Base-by-base conservation (phyloP, 2,888 invertebrate species). In the Rhopalosiphum nymphaeae region DNA sequence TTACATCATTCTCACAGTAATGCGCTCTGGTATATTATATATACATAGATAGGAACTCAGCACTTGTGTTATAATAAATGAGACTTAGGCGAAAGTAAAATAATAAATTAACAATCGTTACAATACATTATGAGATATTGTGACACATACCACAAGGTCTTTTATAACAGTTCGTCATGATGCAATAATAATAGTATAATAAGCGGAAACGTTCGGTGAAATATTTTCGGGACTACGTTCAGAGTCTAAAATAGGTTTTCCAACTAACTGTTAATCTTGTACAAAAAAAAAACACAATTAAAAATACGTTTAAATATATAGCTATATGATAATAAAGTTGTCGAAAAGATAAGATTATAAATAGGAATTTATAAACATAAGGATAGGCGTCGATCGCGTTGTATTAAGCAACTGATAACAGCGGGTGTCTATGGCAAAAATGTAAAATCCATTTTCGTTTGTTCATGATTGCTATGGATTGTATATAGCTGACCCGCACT, bases 401-500 rank as follows among this genome's bases (percentile, higher is more conserved):
- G 2, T 25, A 25, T 42, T 36, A 21, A 9, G 21, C 36, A 36
- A 16, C 11, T 36, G 36, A 9, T 21, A 78, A 36, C 36, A 42
- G 21, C 9, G 9, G 0, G 36, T 78, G 16, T 42, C 36, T 78
- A 36, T 0, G 36, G 3, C 36, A 36, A 36, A 78, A 78, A 78
- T 9, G 7, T 10, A 21, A 78, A 78, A 78, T 36, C 3, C 2
- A 21, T 78, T 78, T 36, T 36, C 21, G 36, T 7, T 21, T 78
- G 16, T 0, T 4, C 16, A 36, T 7, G n/a, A 7, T 16, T 36
- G 16, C 5, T 7, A 7, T 0, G n/a, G 21, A 9, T 36, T n/a
- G 11, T 16, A 25, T n/a, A 13, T 21, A 36, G 21, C 21, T 42
- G 78, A 36, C n/a, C 67, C 78, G 9, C 78, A 36, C 36, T 2